Percentiles rank a stretch among this genome's conserved stretches.
Evolutionary conservation across 2,888 invertebrate genomes (phyloP).

Genomic region (Hydrotaea cyrtoneurina): DNA sequence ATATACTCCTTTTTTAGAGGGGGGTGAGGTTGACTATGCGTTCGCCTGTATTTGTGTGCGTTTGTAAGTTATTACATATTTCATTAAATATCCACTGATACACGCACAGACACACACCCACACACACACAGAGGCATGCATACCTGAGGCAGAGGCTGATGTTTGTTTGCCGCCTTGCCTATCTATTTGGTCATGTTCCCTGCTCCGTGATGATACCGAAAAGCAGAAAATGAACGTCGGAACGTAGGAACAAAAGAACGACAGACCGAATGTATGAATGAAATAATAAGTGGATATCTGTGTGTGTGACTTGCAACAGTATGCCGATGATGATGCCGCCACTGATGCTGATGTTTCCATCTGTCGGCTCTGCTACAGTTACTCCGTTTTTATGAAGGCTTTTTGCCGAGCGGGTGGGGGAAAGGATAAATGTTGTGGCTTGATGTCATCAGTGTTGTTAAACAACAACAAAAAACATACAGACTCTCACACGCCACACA

Average conservation of each 20-base stretch:
- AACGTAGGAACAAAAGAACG: not conserved
- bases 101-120: not conserved
- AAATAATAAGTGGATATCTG: constrained; percentile 5
- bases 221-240: constrained; percentile 17
- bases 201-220: not conserved
- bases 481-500: constrained; percentile 38
- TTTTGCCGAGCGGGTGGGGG: not conserved
- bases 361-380: constrained; percentile 35
- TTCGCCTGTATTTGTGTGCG: not conserved
- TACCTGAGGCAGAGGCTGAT: not conserved
- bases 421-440: constrained; percentile 63
- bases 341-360: constrained; percentile 28
- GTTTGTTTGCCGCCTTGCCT: constrained; percentile 2
- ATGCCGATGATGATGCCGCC: constrained; percentile 49
- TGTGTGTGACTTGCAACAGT: constrained; percentile 43
- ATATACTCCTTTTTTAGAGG: constrained; percentile 11
- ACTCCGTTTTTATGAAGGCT: constrained; percentile 53
- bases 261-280: constrained; percentile 11
- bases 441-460: constrained; percentile 64
- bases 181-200: constrained; percentile 30
- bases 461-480: constrained; percentile 59
- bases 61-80: constrained; percentile 43
- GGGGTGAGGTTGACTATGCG: too few species aligned
- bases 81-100: constrained; percentile 37
- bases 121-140: not conserved